Base-by-base conservation (phyloP, 2,113 vertebrate species). In the Zeus faber region DNA sequence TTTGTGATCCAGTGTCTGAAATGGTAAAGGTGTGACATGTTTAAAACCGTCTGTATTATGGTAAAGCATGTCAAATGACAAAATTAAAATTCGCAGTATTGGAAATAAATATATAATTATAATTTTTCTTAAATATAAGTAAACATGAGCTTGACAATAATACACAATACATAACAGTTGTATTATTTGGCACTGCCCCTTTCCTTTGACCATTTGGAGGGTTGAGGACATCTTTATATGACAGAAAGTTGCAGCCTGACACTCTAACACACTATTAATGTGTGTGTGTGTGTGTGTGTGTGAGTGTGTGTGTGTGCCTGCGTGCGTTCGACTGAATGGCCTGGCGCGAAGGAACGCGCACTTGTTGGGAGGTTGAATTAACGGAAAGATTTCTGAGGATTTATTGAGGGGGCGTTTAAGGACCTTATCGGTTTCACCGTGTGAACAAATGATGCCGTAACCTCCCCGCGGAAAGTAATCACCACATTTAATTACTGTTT, bases 341-440 rank as follows among this genome's bases (percentile, higher is more conserved):
- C 69, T 65, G 49, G 74, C 70, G 76, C 54, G 73, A 64, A 75
- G 59, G 69, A 68, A 75, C 76, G 73, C 77, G 77, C 40, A 62
- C 67, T 58, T 65, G 50, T 50, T 54, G 17, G 51, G 67, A 68
- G 74, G 72, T 87, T 29, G 27, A 5, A 5, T 29, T 77, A 85
- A 80, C 82, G 72, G 80, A 80, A 80, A 80, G 71, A 77, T 84
- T 85, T 85, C 78, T 81, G 82, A 85, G 82, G 84, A 83, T 85
- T 84, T 85, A 87, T 85, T 81, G 83, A 82, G 74, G 83, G 81
- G 82, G 85, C 79, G 82, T 86, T 88, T 87, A 85, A 88, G 81
- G 83, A 86, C 77, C 77, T 79, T 78, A 83, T 87, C 79, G 76
- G 80, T 83, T 88, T 83, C 78, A 77, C 69, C 80, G 65, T 65